A percentile compares a stretch with the other conserved stretches of the same genome.
phyloP scores from a whole-genome alignment of 2,888 invertebrate genomes.

The Philereme vetulata region DNA sequence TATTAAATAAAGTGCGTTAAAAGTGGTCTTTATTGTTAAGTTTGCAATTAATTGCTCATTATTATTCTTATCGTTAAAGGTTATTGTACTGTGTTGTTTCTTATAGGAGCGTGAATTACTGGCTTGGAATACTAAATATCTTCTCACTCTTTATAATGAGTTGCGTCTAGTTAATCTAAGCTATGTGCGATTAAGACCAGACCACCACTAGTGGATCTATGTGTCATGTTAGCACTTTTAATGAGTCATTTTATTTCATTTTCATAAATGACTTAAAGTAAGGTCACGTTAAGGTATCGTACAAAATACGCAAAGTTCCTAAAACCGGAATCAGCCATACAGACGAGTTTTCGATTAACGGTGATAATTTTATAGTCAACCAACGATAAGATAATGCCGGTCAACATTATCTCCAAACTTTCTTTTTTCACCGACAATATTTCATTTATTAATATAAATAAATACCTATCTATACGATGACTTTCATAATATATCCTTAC shows the following conservation, averaged over 20 bases:
- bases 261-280: too few species aligned
- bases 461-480: neutral
- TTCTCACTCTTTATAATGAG: slow-evolving; percentile 18
- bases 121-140: slow-evolving; percentile 1
- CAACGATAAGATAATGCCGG: slow-evolving; percentile 9
- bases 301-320: neutral
- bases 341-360: slow-evolving; percentile 6
- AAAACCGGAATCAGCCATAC: slow-evolving; percentile 1
- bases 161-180: slow-evolving; percentile 3
- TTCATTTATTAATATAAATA: neutral
- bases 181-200: slow-evolving; percentile 4
- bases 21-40: neutral
- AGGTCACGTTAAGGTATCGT: neutral
- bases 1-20: neutral
- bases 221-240: neutral
- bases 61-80: neutral
- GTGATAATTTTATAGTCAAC: slow-evolving; percentile 1
- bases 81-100: slow-evolving; percentile 1
- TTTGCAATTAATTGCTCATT: neutral
- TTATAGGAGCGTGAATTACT: neutral
- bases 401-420: slow-evolving; percentile 9
- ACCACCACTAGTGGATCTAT: slow-evolving; percentile 12
- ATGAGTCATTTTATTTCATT: slow-evolving; percentile 1
- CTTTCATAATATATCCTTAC: slow-evolving; percentile 3
- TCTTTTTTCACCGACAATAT: slow-evolving; percentile 1